Evolutionary conservation across 2,797 vertebrate species (phyloP).

Genomic region (Peromyscus melanophrys): DNA sequence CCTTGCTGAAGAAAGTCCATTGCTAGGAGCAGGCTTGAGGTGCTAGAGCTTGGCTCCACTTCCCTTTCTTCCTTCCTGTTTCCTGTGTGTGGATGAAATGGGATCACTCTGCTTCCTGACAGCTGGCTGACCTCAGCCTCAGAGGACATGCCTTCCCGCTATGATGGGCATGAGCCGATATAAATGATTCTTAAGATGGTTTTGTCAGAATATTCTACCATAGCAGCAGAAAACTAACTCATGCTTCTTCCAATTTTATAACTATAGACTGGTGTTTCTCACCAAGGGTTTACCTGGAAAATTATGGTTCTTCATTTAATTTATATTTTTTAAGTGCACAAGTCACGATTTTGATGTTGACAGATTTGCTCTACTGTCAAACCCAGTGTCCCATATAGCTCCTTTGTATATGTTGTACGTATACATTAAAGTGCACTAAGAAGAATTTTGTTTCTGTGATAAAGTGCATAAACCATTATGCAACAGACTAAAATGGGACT

Average conservation of each 20-base stretch:
- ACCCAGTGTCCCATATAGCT: neutral
- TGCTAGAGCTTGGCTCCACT: neutral
- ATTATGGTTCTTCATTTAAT: neutral
- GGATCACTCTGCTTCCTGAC: neutral
- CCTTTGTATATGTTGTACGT: neutral
- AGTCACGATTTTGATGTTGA: conserved; percentile 9
- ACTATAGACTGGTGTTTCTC: conserved; percentile 28
- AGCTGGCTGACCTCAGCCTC: neutral
- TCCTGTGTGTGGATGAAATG: neutral
- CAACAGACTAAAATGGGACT: conserved; percentile 59
- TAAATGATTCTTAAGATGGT: neutral
- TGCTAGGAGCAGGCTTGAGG: neutral
- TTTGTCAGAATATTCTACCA: neutral
- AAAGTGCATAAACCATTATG: conserved; percentile 33
- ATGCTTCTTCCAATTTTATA: neutral
- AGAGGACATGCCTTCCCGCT: neutral
- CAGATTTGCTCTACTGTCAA: neutral
- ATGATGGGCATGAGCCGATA: neutral
- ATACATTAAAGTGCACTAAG: conserved; percentile 37
- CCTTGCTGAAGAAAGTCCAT: neutral
- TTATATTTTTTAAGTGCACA: neutral
- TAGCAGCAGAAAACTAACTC: neutral
- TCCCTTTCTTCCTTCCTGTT: neutral
- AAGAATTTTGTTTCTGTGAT: conserved; percentile 54
- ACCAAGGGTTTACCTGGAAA: conserved; percentile 21